Evolutionary conservation across 2,797 vertebrate species (phyloP), one percentile per base, ranked within the genome.

Genomic region (Rhinatrema bivittatum): DNA sequence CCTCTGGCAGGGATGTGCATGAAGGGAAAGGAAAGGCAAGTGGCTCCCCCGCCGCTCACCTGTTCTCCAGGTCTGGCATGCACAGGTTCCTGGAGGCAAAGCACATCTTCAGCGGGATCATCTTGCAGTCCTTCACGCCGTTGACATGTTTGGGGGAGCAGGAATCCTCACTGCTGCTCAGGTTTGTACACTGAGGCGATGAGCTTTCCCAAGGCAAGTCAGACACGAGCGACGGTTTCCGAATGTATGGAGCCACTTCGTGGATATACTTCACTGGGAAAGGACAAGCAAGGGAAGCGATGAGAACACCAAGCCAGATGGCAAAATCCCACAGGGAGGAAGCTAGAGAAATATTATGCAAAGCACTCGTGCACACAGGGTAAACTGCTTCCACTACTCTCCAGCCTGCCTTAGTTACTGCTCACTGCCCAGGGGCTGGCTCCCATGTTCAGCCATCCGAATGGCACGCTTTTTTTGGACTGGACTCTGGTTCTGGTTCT

Each of bases 81-180:
- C 89, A 96, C 54, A 98, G 86, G 74, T 96, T 97, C 65, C 95
- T 70, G 60, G 88, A 90, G 5, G 91, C 90, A 7, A 90, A 97
- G 72, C 93, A 95, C 95, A 98, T 98, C 78, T 93, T 97, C 46
- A 98, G 81, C 12, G 88, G 86, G 53, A 98, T 94, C 69, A 93
- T 79, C 61, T 96, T 97, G 48, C 82, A 76, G 77, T 98, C 93
- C 17, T 84, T 89, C 68, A 78, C 65, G 4, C 68, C 51, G 5
- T 68, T 61, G 29, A 71, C 66, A 70, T 92, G 88, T 60, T 89
- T 87, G 7, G 91, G 91, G 2, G 93, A 94, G 7, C 89, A 87
- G 0, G 88, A 93, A 56, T 92, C 89, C 37, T 96, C 93, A 2
- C 88, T 91, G 69, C 87, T 75, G 9, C 89, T 90, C 65, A 87